Percentiles rank a stretch among this genome's conserved stretches.
Evolutionary conservation across 2,113 vertebrate genomes (phyloP).

Genomic region (Equus przewalskii): DNA sequence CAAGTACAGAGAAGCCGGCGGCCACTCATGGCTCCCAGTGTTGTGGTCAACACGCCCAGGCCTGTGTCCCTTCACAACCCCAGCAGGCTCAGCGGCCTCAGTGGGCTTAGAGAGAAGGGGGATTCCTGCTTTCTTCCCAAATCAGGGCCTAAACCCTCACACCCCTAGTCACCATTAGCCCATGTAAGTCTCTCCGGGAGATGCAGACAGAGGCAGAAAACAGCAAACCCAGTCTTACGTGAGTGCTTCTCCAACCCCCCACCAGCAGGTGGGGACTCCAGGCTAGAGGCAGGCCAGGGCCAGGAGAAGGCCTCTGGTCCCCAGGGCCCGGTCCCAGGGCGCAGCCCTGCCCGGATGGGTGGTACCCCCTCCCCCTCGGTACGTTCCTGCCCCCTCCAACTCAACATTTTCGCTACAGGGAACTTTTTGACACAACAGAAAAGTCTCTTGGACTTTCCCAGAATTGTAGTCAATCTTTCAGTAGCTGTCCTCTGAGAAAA

Average conservation of each 20-base stretch:
- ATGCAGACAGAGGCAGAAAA: background rate
- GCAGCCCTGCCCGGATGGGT: background rate
- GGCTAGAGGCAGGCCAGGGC: background rate
- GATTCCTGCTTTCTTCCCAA: background rate
- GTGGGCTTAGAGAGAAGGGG: background rate
- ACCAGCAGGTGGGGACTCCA: background rate
- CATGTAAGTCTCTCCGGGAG: background rate
- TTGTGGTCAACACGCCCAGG: background rate
- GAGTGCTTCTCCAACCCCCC: background rate
- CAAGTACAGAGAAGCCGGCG: background rate
- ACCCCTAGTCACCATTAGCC: background rate
- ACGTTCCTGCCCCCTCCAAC: background rate
- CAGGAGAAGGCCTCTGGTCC: background rate
- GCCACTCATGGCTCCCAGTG: accelerated
- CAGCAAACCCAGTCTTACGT: background rate
- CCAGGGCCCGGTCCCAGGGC: background rate
- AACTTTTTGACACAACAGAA: background rate
- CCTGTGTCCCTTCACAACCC: background rate
- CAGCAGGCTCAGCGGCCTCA: accelerated
- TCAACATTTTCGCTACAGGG: background rate
- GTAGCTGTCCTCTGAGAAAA: background rate
- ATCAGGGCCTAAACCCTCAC: background rate
- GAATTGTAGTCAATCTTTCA: background rate
- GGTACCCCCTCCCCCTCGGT: no score
- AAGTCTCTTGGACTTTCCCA: background rate